Conservation (phyloP, 2,113 vertebrate species). For the Callocephalon fimbriatum region DNA sequence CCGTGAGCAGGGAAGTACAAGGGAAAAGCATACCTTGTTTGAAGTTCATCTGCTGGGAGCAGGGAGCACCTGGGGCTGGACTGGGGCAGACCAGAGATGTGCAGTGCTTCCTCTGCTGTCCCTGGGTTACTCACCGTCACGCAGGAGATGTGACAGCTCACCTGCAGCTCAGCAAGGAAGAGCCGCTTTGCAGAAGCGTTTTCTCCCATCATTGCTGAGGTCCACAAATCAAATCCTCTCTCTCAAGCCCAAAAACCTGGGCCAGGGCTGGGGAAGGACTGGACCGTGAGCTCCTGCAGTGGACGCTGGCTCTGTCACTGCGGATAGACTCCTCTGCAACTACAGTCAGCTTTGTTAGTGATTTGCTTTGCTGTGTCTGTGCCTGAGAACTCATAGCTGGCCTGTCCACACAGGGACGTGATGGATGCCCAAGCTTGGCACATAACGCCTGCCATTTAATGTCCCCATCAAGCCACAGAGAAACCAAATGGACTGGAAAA, state of each 20-base stretch:
- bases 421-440: background rate
- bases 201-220: background rate
- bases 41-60: background rate
- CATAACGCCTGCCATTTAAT: background rate
- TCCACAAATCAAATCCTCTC: background rate
- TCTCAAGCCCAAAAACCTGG: background rate
- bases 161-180: background rate
- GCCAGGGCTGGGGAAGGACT: background rate
- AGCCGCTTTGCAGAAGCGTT: background rate
- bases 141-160: background rate
- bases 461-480: background rate
- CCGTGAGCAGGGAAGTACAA: background rate
- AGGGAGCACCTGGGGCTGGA: background rate
- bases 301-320: background rate
- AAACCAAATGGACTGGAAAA: conserved; percentile 55
- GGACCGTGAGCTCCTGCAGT: fast-evolving
- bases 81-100: background rate
- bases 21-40: background rate
- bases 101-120: background rate
- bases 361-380: background rate
- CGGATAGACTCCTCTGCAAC: background rate
- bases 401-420: background rate
- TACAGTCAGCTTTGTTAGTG: background rate
- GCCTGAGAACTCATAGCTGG: background rate
- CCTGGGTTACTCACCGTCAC: background rate